These are phyloP conservation scores for Drosophila setosimentum DNA, from an alignment of 2,888 invertebrate species.

Conservation along the genomic window DNA sequence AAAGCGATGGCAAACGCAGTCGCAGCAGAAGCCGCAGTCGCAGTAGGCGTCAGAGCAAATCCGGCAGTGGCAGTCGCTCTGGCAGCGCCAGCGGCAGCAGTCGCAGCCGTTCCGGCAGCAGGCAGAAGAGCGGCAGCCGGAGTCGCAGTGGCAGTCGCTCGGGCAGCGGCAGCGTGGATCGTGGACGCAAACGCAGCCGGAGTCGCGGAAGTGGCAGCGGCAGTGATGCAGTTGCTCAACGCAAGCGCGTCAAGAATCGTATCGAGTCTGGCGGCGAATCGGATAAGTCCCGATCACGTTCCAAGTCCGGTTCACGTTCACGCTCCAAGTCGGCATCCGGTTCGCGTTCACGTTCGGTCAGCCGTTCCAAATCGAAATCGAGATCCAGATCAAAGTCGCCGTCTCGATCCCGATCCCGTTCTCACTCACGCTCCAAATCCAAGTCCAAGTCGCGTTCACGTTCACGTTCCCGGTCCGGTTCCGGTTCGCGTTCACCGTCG, in stretches of 20 bases:
- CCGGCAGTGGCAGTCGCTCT: slow-evolving; percentile 80
- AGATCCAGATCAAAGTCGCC: slow-evolving; percentile 35
- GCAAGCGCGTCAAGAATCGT: slow-evolving; percentile 65
- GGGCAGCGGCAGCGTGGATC: slow-evolving; percentile 73
- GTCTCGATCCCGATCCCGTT: slow-evolving; percentile 48
- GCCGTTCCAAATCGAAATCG: slow-evolving; percentile 37
- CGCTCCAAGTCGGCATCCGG: slow-evolving; percentile 56
- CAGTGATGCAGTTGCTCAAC: slow-evolving; percentile 64
- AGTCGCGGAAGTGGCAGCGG: slow-evolving; percentile 74
- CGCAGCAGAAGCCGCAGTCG: slow-evolving; percentile 58
- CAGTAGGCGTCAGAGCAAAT: slow-evolving; percentile 44
- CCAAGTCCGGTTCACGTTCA: slow-evolving; percentile 62
- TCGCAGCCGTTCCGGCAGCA: slow-evolving; percentile 37
- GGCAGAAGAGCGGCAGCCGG: slow-evolving; percentile 32
- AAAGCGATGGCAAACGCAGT: slow-evolving; percentile 83
- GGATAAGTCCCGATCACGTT: slow-evolving; percentile 66
- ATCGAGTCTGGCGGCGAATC: slow-evolving; percentile 79
- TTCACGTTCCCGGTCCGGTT: slow-evolving; percentile 53
- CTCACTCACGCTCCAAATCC: slow-evolving; percentile 56
- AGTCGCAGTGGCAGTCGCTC: slow-evolving; percentile 65
- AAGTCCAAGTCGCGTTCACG: slow-evolving; percentile 53
- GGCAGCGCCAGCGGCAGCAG: slow-evolving; percentile 23
- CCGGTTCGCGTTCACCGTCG: slow-evolving; percentile 71
- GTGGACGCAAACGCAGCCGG: slow-evolving; percentile 66
- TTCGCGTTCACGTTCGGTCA: slow-evolving; percentile 56